Evolutionary conservation across 2,888 invertebrate genomes (phyloP), one percentile per base, ranked within the genome.

Genomic region (Lepidocyrtoides sp.): DNA sequence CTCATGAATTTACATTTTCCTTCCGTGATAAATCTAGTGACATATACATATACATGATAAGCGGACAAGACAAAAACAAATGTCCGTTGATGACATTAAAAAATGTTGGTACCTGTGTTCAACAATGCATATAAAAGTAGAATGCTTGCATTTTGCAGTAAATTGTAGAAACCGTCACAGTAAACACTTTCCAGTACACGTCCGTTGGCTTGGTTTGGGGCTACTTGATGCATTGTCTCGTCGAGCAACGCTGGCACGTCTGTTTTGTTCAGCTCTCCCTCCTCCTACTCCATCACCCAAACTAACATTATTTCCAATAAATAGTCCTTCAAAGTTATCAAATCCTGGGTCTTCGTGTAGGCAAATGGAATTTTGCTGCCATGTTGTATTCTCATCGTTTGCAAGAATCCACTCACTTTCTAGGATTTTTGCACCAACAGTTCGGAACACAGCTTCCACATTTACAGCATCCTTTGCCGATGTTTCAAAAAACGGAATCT

Each of bases 401-500:
- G 90, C 48, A 23, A 91, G 84, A n/a, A 92, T 91, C 92, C 92
- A 92, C 69, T 92, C 92, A n/a, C 83, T 90, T 41, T 92, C 91
- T 41, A 92, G 54, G 5, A 92, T 92, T 51, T 92, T 92, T 26
- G 91, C 91, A 10, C 91, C 88, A 1, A 94, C 66, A 0, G 93
- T 91, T 14, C 94, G 83, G 63, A 94, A 94, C 0, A 93, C 93
- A 1, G 91, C 91, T 66, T 93, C 92, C 4, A 94, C 93, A 83
- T 94, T 94, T 0, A 89, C 85, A 10, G 87, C 72, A 66, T 92
- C 92, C 63, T 93, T 93, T n/a, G 93, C 93, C 0, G 93, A 93
- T 10, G 93, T 92, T 63, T 94, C 94, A 48, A 94, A 92, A 72
- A 93, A 94, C 17, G 93, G 91, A 69, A 93, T 92, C 17, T 92